Base-by-base conservation (phyloP, 2,113 vertebrate genomes). In the Xiphophorus maculatus region DNA sequence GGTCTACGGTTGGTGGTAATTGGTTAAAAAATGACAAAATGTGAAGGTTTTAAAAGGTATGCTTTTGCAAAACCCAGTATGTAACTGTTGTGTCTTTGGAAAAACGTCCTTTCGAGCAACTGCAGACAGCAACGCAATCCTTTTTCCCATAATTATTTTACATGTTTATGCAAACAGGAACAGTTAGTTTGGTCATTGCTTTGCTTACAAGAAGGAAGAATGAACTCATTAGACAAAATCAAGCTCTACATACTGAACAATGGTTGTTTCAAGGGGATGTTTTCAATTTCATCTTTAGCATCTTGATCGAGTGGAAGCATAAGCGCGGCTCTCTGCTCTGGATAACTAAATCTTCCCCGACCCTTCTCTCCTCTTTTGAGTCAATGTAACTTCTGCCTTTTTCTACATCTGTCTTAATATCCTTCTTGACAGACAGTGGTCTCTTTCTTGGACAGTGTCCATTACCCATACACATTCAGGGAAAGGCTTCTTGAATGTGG, bases 211-310 rank as follows among this genome's bases (percentile, higher is more conserved):
- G 70, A 90, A 81, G 63, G 65, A 91, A 85, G 80, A 85, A 85
- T 80, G 74, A 81, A 83, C 88, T 86, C 88, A 84, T 90, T 87
- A 90, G 73, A 78, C 27, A 67, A 79, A 91, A 92, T 92, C 84
- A 89, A 89, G 79, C 62, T 73, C 58, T 76, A 86, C 90, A 69
- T 70, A 37, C 71, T 83, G 87, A 90, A 91, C 89, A 86, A 86
- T 86, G 82, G 75, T 69, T 25, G 63, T 79, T 82, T 73, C 76
- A 81, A 80, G 71, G 66, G 65, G 79, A 60, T 63, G 61, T 81
- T 77, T 85, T 79, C 22, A 6, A 4, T 17, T 42, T 40, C 33
- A 2, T 35, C 10, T 35, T 67, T 73, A 68, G 73, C 70, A 51
- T 69, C 73, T 48, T 74, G 64, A 84, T 77, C 12, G 2, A 5